These are phyloP conservation scores for Lepidocyrtinus sp. DNA, from an alignment of 2,888 invertebrate genomes.

Conservation along the genomic window DNA sequence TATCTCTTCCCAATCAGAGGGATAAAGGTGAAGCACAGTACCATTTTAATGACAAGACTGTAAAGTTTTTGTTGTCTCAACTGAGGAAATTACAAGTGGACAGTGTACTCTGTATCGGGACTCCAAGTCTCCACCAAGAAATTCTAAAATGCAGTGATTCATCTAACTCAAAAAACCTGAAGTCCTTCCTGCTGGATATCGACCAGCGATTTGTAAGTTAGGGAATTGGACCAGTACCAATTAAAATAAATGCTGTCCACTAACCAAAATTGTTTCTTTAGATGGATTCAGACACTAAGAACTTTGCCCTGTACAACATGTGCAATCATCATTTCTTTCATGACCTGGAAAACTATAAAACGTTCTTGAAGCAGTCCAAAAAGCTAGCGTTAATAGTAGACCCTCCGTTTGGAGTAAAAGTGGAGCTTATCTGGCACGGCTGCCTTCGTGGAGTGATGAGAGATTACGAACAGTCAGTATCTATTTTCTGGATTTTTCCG, in stretches of 20 bases:
- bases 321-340: conserved; percentile 57
- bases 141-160: not conserved
- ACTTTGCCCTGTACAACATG: conserved; percentile 49
- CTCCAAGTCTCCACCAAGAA: conserved; percentile 51
- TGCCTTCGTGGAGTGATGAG: conserved; percentile 31
- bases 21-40: conserved; percentile 58
- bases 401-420: conserved; percentile 58
- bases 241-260: not conserved
- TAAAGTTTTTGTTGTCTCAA: conserved; percentile 29
- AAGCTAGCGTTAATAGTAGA: conserved; percentile 44
- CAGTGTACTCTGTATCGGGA: conserved; percentile 51
- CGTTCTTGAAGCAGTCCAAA: conserved; percentile 28
- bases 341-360: not conserved
- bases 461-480: conserved; percentile 36
- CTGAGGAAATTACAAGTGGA: conserved; percentile 34
- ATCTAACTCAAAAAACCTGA: not conserved
- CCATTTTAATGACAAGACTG: conserved; percentile 46
- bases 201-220: conserved; percentile 51
- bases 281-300: not conserved
- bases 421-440: conserved; percentile 52
- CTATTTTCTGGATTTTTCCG: conserved; percentile 60
- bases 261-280: conserved; percentile 3
- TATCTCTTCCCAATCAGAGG: conserved; percentile 30
- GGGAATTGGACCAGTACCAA: too few relatives aligned
- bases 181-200: conserved; percentile 53